Evolutionary conservation across 2,888 invertebrate species (phyloP), one percentile per base, ranked within the genome.

Genomic region (Julus scandinavius): DNA sequence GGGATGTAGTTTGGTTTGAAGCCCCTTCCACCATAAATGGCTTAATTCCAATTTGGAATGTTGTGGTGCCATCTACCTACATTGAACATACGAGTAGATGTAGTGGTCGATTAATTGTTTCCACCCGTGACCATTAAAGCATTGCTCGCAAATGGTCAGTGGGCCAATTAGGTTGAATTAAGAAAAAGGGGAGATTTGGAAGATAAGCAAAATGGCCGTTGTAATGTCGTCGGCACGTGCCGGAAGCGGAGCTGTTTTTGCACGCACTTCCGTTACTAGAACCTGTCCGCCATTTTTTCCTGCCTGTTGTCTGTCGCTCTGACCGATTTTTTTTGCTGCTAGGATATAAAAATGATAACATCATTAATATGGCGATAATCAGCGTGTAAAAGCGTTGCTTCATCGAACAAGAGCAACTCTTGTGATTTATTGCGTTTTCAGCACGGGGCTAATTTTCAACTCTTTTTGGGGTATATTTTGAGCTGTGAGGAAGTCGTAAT

Each of bases 281-380:
- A n/a, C 1, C 80, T 80, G 15, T 11, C 80, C 38, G 80, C 80
- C 80, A 80, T 80, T 80, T 80, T 80, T 38, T 38, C 80, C 80
- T 29, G 72, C 29, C 72, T 80, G 80, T 80, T 80, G 80, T 38
- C 80, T 80, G 38, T 40, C 3, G 38, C 38, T 80, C 38, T 54
- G 17, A 15, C 38, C 9, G 38, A 38, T 80, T 29, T 29, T 40
- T 38, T 29, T 29, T 29, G 29, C 29, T 80, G 38, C 7, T 80
- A 40, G 80, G 80, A 38, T 7, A 13, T 38, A 6, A 80, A 80
- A 80, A 80, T 80, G 80, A 80, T 80, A 80, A 29, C 80, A 38
- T 80, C 80, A 80, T 80, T 80, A 80, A 40, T 38, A 80, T 38
- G 38, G 80, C 80, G 80, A 80, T 80, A 80, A 80, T 80, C 80